Percentiles rank a stretch among this genome's conserved stretches.
Conservation (phyloP, 2,888 invertebrate species). For the Bellardia pandia region DNA sequence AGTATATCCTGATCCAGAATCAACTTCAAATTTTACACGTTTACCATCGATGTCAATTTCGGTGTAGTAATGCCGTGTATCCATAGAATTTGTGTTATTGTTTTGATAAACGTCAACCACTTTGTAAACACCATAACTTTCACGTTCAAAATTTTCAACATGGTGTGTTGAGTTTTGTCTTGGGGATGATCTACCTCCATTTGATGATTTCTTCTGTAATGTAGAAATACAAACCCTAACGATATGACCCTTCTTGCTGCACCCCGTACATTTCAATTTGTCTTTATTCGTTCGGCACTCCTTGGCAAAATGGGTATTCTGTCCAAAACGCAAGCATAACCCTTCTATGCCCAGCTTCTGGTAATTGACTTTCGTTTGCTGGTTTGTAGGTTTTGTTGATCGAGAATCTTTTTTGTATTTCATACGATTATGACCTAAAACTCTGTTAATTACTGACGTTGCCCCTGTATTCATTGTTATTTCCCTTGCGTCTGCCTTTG, state of each 20-base stretch:
- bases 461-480: neutral
- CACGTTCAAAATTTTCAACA: constrained; percentile 14
- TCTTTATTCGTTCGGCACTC: neutral
- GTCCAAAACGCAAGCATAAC: too few species aligned
- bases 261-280: constrained; percentile 34
- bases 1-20: constrained; percentile 52
- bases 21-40: constrained; percentile 36
- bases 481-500: constrained; percentile 52
- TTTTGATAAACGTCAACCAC: constrained; percentile 6
- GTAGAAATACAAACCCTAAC: constrained; percentile 24
- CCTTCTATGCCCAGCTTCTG: too few species aligned
- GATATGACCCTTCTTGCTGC: constrained; percentile 31
- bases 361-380: too few species aligned
- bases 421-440: constrained; percentile 33
- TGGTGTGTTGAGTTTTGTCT: constrained; percentile 18
- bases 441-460: constrained; percentile 32
- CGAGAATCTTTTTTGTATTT: constrained; percentile 5
- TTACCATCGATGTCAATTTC: constrained; percentile 52
- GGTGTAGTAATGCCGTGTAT: constrained; percentile 27
- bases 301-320: too few species aligned
- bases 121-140: constrained; percentile 19
- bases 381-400: constrained; percentile 18
- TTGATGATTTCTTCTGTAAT: neutral
- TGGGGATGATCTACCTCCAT: too few species aligned
- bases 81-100: neutral